Percentiles rank a stretch among this genome's conserved stretches.
phyloP scores from a whole-genome alignment of 2,888 invertebrate genomes.

The Agapostemon virescens region DNA sequence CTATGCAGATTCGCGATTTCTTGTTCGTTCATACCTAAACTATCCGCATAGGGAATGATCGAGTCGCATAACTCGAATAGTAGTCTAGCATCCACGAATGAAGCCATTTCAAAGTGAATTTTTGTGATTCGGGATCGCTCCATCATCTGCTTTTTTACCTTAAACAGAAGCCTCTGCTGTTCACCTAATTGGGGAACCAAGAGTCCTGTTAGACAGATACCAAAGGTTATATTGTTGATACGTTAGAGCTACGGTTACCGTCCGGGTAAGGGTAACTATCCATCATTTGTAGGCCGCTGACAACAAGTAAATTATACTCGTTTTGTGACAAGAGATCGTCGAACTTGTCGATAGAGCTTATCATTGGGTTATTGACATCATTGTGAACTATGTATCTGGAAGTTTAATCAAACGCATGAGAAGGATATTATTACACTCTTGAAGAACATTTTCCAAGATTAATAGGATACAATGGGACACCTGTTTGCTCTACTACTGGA shows the following conservation, averaged over 20 bases:
- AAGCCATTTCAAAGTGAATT: slow-evolving; percentile 93
- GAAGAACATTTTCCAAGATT: background rate
- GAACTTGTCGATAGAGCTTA: slow-evolving; percentile 88
- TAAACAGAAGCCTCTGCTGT: slow-evolving; percentile 84
- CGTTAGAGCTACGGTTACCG: slow-evolving; percentile 79
- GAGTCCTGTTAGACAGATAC: background rate
- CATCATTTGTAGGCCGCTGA: slow-evolving; percentile 94
- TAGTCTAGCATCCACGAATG: slow-evolving; percentile 88
- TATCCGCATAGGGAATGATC: slow-evolving; percentile 89
- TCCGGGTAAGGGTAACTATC: slow-evolving; percentile 88
- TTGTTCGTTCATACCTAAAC: slow-evolving; percentile 94
- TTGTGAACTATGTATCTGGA: slow-evolving; percentile 89
- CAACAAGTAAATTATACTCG: slow-evolving; percentile 87
- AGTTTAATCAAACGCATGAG: slow-evolving; percentile 26
- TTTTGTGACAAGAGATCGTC: slow-evolving; percentile 84
- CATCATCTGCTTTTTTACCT: slow-evolving; percentile 86
- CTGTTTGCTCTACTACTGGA: slow-evolving; percentile 90
- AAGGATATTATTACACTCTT: background rate
- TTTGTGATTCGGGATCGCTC: slow-evolving; percentile 83
- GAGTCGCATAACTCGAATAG: slow-evolving; percentile 85
- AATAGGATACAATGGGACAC: slow-evolving; percentile 68
- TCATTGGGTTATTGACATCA: slow-evolving; percentile 89
- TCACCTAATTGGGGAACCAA: slow-evolving; percentile 82
- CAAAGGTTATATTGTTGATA: background rate
- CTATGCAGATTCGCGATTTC: slow-evolving; percentile 89